Base-by-base conservation (phyloP, 2,888 invertebrate genomes). In the Erpobdella octoculata region DNA sequence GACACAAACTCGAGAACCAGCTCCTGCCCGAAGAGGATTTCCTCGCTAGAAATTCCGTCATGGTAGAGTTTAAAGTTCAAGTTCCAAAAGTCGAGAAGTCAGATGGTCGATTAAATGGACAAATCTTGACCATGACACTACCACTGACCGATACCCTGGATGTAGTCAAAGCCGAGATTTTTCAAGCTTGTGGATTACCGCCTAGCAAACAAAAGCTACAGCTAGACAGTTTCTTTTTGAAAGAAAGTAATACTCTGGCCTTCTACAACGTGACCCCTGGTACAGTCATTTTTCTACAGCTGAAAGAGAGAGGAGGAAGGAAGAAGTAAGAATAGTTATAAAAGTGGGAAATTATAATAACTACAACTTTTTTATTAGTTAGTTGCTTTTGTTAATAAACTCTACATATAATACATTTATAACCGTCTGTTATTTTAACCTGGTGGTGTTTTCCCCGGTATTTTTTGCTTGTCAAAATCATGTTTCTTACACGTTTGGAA, bases 261-360 rank as follows among this genome's bases (percentile, higher is more conserved):
- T 98, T 90, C 85, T 98, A 98, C 86, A 98, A 98, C 85, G 88
- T 97, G 75, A 87, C 89, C 12, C 90, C 90, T 38, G 91, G 91
- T 70, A 90, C 91, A 0, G 86, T 89, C 15, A 88, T 98, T 48
- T 90, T 91, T 77, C 86, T 98, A 74, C 91, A 94, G 81, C 88
- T 96, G 71, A 98, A 98, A 84, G 97, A 98, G 84, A 89, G 97
- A 84, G 97, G 97, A 81, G 97, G 97, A 25, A 87, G 96, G 72
- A 98, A 96, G 85, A 96, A 96, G 82, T 97, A 90, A n/a, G n/a
- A n/a, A n/a, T n/a, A n/a, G n/a, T n/a, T n/a, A n/a, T n/a, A n/a
- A n/a, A n/a, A n/a, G n/a, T n/a, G n/a, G n/a, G n/a, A n/a, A n/a
- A n/a, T n/a, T n/a, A n/a, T n/a, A n/a, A n/a, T n/a, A n/a, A n/a